Percentiles rank a stretch among this genome's conserved stretches.
Evolutionary conservation across 2,797 vertebrate species (phyloP).

Genomic region (Gadopsis bispinosus): DNA sequence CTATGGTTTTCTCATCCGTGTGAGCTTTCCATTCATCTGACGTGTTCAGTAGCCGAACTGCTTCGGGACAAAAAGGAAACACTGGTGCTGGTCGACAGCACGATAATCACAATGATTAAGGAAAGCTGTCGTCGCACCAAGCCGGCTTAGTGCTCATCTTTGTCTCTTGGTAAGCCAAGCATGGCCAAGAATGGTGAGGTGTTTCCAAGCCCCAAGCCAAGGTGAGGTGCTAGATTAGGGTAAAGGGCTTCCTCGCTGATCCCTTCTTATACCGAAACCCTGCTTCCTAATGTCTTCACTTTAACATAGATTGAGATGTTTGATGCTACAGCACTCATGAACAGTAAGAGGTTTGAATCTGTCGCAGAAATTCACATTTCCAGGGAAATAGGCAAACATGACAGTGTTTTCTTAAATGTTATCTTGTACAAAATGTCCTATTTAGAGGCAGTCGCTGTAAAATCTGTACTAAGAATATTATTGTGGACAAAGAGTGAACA

Average conservation of each 20-base stretch:
- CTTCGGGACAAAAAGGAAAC: constrained; percentile 36
- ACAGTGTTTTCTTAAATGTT: neutral
- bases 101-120: constrained; percentile 71
- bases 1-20: constrained; percentile 7
- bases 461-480: neutral
- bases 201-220: constrained; percentile 53
- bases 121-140: constrained; percentile 57
- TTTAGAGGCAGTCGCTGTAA: neutral
- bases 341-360: constrained; percentile 33
- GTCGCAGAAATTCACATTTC: constrained; percentile 11
- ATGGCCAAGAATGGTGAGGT: constrained; percentile 51
- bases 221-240: constrained; percentile 66
- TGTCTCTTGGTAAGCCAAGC: constrained; percentile 65
- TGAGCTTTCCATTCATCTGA: neutral
- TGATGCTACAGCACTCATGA: constrained; percentile 5
- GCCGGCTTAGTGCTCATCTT: constrained; percentile 67
- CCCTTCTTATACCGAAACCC: constrained; percentile 50
- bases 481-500: neutral
- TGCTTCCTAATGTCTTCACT: constrained; percentile 40
- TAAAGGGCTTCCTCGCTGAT: constrained; percentile 58
- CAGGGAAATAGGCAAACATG: neutral
- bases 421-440: neutral
- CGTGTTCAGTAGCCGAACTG: constrained; percentile 1
- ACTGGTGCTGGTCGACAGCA: constrained; percentile 26
- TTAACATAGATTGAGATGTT: constrained; percentile 46